Base-by-base conservation (phyloP, 2,113 vertebrate genomes). In the Pipa parva region DNA sequence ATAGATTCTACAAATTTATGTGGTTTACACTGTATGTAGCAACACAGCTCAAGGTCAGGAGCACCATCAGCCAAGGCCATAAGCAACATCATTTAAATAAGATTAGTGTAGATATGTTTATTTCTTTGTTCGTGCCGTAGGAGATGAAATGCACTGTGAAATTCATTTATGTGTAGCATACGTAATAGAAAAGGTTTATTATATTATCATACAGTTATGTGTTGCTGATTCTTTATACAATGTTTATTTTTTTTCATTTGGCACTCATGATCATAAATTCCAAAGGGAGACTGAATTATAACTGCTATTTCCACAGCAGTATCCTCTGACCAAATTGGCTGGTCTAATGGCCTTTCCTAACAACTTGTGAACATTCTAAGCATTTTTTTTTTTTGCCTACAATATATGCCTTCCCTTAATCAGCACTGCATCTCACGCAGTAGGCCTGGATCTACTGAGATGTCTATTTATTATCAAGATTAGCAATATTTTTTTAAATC, bases 11-110 rank as follows among this genome's bases (percentile, higher is more conserved):
- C n/a, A n/a, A n/a, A n/a, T n/a, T n/a, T n/a, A n/a, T 42, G 39
- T 42, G 39, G 39, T 42, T 42, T 42, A 1, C 7, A 42, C n/a
- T 42, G 15, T 42, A 12, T n/a, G 17, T 15, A 79, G 60, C 50
- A 25, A 31, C n/a, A n/a, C 0, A 24, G 63, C 39, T 29, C 26
- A 49, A 29, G 71, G 71, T 62, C 8, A 18, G 7, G 13, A 15
- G n/a, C 39, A 42, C 13, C 39, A 42, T 17, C 39, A 42, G 39
- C 39, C 39, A 42, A 42, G 39, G 39, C n/a, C 17, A n/a, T 15
- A 42, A 42, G 15, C n/a, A 15, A 42, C 39, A 15, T 42, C 15
- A 39, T 42, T 42, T 42, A 42, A 42, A 42, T 42, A 42, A 42
- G 39, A 42, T 42, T 42, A 42, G 11, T 18, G 17, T 18, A 17